Percentiles rank a stretch among this genome's conserved stretches.
Conservation (phyloP, 2,888 invertebrate genomes). For the Aleiodes testaceus region DNA sequence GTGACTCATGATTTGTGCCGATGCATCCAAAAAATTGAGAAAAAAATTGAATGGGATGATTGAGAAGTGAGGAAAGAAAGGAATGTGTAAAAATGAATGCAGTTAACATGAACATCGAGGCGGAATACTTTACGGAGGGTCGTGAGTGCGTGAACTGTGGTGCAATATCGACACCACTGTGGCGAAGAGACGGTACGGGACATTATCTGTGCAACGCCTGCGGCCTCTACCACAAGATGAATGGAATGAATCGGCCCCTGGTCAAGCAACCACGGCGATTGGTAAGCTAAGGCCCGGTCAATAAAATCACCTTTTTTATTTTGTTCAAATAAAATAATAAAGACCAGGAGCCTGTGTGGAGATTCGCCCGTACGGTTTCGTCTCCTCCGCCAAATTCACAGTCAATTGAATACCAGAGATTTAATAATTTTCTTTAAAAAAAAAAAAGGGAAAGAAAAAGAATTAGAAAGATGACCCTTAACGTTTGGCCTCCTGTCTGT, state of each 20-base stretch:
- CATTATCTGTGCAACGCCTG: constrained; percentile 99
- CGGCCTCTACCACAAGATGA: constrained; percentile 99
- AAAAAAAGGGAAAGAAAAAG: constrained; percentile 39
- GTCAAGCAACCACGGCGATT: constrained; percentile 93
- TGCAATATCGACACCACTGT: constrained; percentile 95
- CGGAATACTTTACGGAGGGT: constrained; percentile 80
- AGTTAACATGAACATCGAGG: constrained; percentile 65
- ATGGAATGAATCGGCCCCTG: constrained; percentile 93
- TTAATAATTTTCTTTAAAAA: constrained; percentile 29
- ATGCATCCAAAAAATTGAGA: constrained; percentile 7
- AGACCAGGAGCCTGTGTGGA: constrained; percentile 71
- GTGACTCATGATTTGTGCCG: constrained; percentile 11
- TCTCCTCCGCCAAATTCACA: constrained; percentile 36
- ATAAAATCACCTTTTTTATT: constrained; percentile 22
- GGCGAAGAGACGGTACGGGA: constrained; percentile 97
- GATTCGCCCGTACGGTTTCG: constrained; percentile 69
- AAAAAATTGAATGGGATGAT: constrained; percentile 2
- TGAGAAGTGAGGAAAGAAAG: neutral
- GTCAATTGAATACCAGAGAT: constrained; percentile 13
- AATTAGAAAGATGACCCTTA: constrained; percentile 59
- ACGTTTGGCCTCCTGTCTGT: constrained; percentile 76
- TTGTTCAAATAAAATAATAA: constrained; percentile 41
- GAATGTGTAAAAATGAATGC: constrained; percentile 24
- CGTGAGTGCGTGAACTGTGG: constrained; percentile 99
- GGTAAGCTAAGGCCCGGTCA: constrained; percentile 79